Conservation (phyloP, 23 tunicate species). For the Halocynthia aurantium region DNA sequence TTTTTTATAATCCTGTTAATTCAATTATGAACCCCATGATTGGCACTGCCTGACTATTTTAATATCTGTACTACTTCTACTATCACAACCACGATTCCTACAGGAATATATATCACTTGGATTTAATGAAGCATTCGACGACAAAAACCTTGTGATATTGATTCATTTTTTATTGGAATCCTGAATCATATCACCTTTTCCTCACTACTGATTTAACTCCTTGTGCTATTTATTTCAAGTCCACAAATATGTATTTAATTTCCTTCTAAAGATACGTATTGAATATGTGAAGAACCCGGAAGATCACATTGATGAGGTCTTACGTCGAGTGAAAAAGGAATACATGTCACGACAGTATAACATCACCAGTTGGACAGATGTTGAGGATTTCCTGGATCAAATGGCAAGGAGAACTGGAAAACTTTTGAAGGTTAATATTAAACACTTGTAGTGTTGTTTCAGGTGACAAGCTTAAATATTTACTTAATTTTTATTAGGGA, state of each 20-base stretch:
- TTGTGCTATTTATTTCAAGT: no score
- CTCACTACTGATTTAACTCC: no score
- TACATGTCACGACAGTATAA: slow-evolving; percentile 68
- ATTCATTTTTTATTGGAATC: no score
- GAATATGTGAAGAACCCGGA: slow-evolving; percentile 83
- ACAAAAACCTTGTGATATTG: no score
- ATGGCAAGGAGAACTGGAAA: slow-evolving; percentile 81
- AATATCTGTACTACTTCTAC: no score
- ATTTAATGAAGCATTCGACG: no score
- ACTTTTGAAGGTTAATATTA: slow-evolving; percentile 55
- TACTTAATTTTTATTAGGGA: slow-evolving; percentile 25
- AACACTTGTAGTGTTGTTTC: not conserved
- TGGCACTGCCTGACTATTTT: no score
- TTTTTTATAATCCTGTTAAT: no score
- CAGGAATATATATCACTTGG: no score
- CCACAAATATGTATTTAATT: not conserved
- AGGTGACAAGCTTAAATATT: not conserved
- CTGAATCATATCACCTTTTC: no score
- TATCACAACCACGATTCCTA: no score
- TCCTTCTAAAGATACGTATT: slow-evolving; percentile 56
- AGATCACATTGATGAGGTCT: slow-evolving; percentile 75
- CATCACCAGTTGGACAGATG: slow-evolving; percentile 55
- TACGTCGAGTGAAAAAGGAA: slow-evolving; percentile 69
- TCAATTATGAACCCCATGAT: no score
- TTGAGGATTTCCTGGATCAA: slow-evolving; percentile 80